These are phyloP conservation scores for Aselliscus stoliczkanus DNA, from an alignment of 2,797 vertebrate species.

Conservation along the genomic window DNA sequence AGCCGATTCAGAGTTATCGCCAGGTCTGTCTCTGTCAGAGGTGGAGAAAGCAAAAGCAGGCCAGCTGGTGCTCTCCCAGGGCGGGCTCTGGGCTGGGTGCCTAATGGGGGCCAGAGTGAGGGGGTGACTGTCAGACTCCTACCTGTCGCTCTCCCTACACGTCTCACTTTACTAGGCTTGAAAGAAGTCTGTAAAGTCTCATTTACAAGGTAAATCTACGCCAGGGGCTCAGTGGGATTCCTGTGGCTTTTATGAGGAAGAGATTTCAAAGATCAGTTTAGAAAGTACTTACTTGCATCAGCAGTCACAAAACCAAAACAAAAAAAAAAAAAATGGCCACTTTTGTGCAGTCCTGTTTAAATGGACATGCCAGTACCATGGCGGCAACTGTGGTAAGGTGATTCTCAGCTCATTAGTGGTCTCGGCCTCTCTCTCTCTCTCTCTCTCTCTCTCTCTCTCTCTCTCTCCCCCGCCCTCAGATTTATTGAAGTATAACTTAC, in stretches of 20 bases:
- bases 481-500: not conserved
- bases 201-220: conserved; percentile 30
- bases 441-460: no score
- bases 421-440: no score
- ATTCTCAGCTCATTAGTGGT: no score
- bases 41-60: not conserved
- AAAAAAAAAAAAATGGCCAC: not conserved
- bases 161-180: conserved; percentile 19
- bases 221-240: not conserved
- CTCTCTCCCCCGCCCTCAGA: no score
- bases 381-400: no score
- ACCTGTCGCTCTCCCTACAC: not conserved
- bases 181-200: conserved; percentile 24
- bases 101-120: not conserved
- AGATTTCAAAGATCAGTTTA: conserved; percentile 6
- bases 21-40: not conserved
- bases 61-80: not conserved
- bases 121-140: not conserved
- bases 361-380: not conserved
- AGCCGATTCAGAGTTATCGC: not conserved
- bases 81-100: not conserved
- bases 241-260: not conserved
- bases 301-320: not conserved
- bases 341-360: not conserved
- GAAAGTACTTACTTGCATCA: not conserved